phyloP scores from a whole-genome alignment of 1,140 invertebrate genomes.

The Maconellicoccus hirsutus region DNA sequence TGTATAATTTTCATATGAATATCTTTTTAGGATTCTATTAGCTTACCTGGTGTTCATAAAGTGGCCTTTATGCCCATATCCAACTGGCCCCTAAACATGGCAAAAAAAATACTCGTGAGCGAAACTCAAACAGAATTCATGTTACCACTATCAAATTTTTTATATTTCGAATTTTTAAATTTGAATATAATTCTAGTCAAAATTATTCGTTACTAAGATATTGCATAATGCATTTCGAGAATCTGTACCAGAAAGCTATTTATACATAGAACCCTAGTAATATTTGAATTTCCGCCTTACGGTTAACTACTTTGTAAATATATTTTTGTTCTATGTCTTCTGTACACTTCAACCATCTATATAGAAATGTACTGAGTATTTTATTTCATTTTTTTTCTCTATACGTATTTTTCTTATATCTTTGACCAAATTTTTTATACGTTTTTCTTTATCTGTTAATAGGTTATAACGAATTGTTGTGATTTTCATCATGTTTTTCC shows the following conservation, averaged over 20 bases:
- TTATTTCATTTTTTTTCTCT: not conserved
- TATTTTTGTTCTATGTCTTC: not conserved
- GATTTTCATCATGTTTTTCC: conserved; percentile 5
- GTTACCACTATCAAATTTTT: too few species aligned
- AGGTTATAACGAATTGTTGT: conserved; percentile 9
- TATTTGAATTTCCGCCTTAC: too few species aligned
- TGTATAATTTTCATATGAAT: not conserved
- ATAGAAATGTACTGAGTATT: not conserved
- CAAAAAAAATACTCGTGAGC: not conserved
- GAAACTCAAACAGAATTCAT: not conserved
- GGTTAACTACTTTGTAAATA: too few species aligned
- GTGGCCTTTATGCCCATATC: not conserved
- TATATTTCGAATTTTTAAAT: too few species aligned
- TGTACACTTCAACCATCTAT: not conserved
- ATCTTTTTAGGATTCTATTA: not conserved
- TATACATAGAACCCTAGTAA: too few species aligned
- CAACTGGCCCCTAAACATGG: not conserved
- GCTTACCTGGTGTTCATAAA: not conserved
- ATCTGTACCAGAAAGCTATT: too few species aligned
- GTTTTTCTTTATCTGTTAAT: conserved; percentile 9
- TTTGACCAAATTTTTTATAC: conserved; percentile 9
- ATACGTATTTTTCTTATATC: conserved; percentile 5
- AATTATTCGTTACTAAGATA: too few species aligned
- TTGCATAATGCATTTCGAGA: too few species aligned
- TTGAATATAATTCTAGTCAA: too few species aligned